Conservation (phyloP, 2,888 invertebrate genomes). For the Acanthosepion pharaonis region DNA sequence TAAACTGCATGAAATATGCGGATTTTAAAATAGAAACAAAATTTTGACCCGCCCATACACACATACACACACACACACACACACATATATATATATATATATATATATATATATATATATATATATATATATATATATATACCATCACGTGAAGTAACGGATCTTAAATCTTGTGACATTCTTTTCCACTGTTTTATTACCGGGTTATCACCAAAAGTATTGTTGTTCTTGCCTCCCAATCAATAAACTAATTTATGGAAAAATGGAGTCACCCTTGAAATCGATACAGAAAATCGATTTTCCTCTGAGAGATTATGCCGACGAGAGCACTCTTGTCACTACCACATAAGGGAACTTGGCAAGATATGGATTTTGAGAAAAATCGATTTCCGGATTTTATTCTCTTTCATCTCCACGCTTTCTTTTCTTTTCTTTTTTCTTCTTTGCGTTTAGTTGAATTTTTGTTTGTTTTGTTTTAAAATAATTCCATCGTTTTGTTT, state of each 20-base stretch:
- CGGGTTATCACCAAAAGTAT: background rate
- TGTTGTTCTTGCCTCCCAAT: background rate
- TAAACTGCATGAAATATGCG: too few relatives aligned
- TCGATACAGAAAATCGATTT: background rate
- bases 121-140: background rate
- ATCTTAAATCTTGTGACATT: background rate
- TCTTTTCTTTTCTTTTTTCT: background rate
- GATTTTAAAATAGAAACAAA: too few relatives aligned
- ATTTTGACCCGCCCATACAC: too few relatives aligned
- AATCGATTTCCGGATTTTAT: background rate
- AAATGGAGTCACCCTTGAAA: slow-evolving; percentile 2
- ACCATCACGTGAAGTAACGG: background rate
- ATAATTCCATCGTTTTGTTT: background rate
- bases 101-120: background rate
- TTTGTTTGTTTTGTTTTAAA: background rate
- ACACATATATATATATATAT: too few relatives aligned
- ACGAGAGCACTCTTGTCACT: background rate
- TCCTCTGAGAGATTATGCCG: background rate
- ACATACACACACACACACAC: too few relatives aligned
- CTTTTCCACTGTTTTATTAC: background rate
- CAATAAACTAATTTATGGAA: background rate
- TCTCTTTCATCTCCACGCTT: background rate
- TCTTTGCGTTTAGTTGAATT: background rate
- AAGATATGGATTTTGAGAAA: background rate
- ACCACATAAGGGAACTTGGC: background rate